Base-by-base conservation (phyloP, 2,888 invertebrate genomes). In the Andricus quercusramuli region DNA sequence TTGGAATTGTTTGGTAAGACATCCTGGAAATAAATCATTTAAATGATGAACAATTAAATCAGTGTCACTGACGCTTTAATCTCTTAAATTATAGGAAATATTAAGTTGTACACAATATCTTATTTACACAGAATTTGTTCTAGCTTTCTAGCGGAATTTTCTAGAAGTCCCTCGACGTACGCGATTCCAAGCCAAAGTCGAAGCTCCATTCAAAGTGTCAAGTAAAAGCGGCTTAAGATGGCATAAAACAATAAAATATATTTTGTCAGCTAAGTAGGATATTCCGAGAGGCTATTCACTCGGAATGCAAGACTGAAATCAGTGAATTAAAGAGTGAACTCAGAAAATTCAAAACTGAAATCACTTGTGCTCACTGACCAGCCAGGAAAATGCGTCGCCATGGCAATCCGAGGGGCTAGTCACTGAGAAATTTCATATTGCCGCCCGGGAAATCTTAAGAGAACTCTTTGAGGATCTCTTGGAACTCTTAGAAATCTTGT, bases 81-180 rank as follows among this genome's bases (percentile, higher is more conserved):
- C 84, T 89, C 89, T 90, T 87, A 90, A 91, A 90, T 90, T 88
- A 91, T 90, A 90, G 85, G 89, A 88, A 90, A 89, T 90, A 89
- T 90, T 88, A 89, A 89, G 88, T 90, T 89, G 87, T 90, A 90
- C 89, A 90, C 87, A 89, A 88, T 89, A 86, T 86, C 85, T 85
- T 90, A 90, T 90, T 89, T 91, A 90, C 89, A 90, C 85, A 83
- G 88, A 86, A 88, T 85, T 88, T 84, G 44, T 44, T 56, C 68
- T 47, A 76, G 65, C 29, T 79, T 65, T 79, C 81, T 87, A 79
- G 51, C 5, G 56, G 32, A 74, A 32, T 74, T 74, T 59, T 37
- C 79, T 82, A 82, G 78, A 78, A 76, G 80, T 47, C 47, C 76
- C 66, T 80, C 78, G 76, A 83, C 15, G 76, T 77, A 74, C 74